A percentile compares a stretch with the other conserved stretches of the same genome.
Evolutionary conservation across 2,113 vertebrate species (phyloP).

Genomic region (Microcebus griseorufus): DNA sequence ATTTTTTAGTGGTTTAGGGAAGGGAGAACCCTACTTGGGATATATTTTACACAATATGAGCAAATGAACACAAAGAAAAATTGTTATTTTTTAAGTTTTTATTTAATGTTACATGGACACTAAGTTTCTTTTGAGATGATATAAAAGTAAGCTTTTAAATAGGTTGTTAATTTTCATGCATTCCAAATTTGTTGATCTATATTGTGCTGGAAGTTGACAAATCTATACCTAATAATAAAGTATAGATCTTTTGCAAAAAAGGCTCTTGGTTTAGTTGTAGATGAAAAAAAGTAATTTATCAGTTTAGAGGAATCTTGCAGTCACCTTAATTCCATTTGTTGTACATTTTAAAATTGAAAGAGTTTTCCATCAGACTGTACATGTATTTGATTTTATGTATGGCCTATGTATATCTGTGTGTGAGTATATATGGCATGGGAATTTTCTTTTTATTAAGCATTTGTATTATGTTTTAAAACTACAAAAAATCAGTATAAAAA

Average conservation of each 20-base stretch:
- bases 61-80: neutral
- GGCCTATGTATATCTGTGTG: neutral
- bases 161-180: neutral
- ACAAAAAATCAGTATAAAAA: neutral
- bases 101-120: neutral
- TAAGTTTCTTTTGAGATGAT: neutral
- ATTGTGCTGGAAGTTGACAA: neutral
- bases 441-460: neutral
- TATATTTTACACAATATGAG: neutral
- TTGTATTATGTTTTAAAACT: neutral
- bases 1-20: neutral
- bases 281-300: neutral
- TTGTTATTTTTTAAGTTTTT: neutral
- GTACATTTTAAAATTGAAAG: neutral
- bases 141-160: neutral
- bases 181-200: neutral
- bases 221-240: neutral
- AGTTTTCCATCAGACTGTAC: neutral
- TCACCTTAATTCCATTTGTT: neutral
- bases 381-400: neutral
- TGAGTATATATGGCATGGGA: neutral
- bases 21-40: neutral
- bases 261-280: neutral
- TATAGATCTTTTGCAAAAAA: neutral
- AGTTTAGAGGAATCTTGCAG: neutral